Evolutionary conservation across 2,888 invertebrate genomes (phyloP), one percentile per base, ranked within the genome.

Genomic region (Caenorhabditis imperialis): DNA sequence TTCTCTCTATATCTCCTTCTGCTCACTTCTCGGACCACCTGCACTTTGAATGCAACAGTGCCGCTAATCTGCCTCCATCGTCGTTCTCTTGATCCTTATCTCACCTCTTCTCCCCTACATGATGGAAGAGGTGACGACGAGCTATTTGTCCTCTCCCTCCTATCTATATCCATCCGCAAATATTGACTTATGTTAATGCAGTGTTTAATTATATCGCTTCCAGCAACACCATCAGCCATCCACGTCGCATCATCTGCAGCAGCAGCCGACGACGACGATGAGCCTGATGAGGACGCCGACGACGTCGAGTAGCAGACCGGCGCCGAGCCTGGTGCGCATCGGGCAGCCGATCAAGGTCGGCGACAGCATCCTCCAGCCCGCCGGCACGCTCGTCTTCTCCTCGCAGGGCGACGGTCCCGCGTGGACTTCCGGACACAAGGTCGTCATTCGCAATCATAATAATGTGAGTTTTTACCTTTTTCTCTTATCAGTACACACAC

Each of bases 31-130:
- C n/a, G n/a, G n/a, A n/a, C n/a, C n/a, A n/a, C 35, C 57, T 57
- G 57, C 33, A 18, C 42, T 23, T 8, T 6, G 16, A 40, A 38
- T 48, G 58, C 47, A 57, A 57, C 37, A 23, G 16, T 45, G 18
- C 33, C 50, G 33, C 35, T 48, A 48, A 65, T 65, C 65, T 65
- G 23, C 38, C 38, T 30, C 2, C 55, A 50, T 57, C n/a, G n/a
- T n/a, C n/a, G n/a, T n/a, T n/a, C n/a, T 65, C 55, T 16, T 40
- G 63, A 63, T 63, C 5, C 14, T 18, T 65, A 65, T 65, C 65
- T 48, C n/a, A n/a, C n/a, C n/a, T n/a, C n/a, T n/a, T n/a, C n/a
- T n/a, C n/a, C n/a, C n/a, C n/a, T n/a, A n/a, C n/a, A n/a, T n/a
- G n/a, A n/a, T n/a, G n/a, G n/a, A n/a, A n/a, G n/a, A n/a, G n/a